A percentile compares a stretch with the other conserved stretches of the same genome.
Evolutionary conservation across 1,140 invertebrate species (phyloP).

Genomic region (Brachystomella parvula): DNA sequence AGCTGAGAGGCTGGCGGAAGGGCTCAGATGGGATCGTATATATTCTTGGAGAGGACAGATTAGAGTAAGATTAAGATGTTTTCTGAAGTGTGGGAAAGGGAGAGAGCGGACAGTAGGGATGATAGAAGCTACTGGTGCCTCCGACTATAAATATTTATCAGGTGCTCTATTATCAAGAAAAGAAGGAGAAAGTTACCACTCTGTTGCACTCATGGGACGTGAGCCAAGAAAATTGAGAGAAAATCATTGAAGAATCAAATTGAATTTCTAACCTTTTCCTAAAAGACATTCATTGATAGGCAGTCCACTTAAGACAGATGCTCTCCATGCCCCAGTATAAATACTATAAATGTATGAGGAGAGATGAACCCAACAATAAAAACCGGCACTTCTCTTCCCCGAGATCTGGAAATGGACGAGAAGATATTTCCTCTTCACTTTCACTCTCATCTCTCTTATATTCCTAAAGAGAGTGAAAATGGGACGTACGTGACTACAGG

Average conservation of each 20-base stretch:
- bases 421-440: too few relatives aligned
- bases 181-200: slow-evolving; percentile 31
- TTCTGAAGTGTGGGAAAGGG: background rate
- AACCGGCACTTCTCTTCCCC: too few relatives aligned
- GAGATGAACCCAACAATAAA: too few relatives aligned
- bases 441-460: too few relatives aligned
- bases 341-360: too few relatives aligned
- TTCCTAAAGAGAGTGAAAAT: too few relatives aligned
- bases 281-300: background rate
- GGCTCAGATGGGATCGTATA: too few relatives aligned
- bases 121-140: background rate
- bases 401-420: too few relatives aligned
- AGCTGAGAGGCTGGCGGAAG: slow-evolving; percentile 1
- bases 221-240: slow-evolving; percentile 19
- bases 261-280: slow-evolving; percentile 30
- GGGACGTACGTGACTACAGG: too few relatives aligned
- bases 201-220: slow-evolving; percentile 31
- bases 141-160: slow-evolving; percentile 31
- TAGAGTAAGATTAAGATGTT: slow-evolving; percentile 25
- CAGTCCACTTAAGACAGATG: slow-evolving; percentile 10
- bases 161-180: slow-evolving; percentile 26
- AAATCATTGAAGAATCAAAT: slow-evolving; percentile 12
- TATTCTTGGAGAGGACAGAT: slow-evolving; percentile 17
- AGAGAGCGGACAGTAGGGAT: background rate
- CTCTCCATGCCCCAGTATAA: too few relatives aligned